A percentile compares a stretch with the other conserved stretches of the same genome.
Evolutionary conservation across 2,113 vertebrate genomes (phyloP).

Genomic region (Lates calcarifer): DNA sequence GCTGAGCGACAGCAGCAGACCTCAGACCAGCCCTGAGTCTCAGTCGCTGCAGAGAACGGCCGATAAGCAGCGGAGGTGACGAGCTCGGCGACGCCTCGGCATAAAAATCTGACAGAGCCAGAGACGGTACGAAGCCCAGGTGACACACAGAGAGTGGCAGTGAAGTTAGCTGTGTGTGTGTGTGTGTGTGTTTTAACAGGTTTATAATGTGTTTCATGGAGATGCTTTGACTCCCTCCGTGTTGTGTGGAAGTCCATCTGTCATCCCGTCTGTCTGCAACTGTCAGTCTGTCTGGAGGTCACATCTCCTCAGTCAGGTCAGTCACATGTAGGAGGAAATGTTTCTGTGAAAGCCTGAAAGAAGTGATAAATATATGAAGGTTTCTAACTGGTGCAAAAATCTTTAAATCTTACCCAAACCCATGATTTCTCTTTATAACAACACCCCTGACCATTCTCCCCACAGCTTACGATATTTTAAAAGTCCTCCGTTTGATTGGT

Average conservation of each 20-base stretch:
- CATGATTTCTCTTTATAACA: too few relatives aligned
- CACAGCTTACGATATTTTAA: too few relatives aligned
- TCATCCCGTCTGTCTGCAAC: neutral
- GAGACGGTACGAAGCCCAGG: neutral
- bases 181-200: neutral
- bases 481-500: too few relatives aligned
- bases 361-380: neutral
- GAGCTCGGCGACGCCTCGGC: neutral
- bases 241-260: neutral
- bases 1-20: too few relatives aligned
- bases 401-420: too few relatives aligned
- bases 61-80: too few relatives aligned
- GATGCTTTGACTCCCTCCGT: neutral
- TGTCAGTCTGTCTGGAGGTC: neutral
- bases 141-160: neutral
- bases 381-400: neutral
- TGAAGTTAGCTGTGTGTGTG: neutral
- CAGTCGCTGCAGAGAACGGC: too few relatives aligned
- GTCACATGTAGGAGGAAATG: too few relatives aligned
- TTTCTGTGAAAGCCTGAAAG: too few relatives aligned
- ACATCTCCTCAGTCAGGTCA: neutral
- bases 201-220: neutral
- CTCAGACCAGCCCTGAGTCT: too few relatives aligned
- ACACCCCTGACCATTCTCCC: too few relatives aligned
- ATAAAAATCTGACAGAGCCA: conserved; percentile 5